A percentile compares a stretch with the other conserved stretches of the same genome.
Evolutionary conservation across 2,888 invertebrate species (phyloP).

Genomic region (Spodoptera littoralis): DNA sequence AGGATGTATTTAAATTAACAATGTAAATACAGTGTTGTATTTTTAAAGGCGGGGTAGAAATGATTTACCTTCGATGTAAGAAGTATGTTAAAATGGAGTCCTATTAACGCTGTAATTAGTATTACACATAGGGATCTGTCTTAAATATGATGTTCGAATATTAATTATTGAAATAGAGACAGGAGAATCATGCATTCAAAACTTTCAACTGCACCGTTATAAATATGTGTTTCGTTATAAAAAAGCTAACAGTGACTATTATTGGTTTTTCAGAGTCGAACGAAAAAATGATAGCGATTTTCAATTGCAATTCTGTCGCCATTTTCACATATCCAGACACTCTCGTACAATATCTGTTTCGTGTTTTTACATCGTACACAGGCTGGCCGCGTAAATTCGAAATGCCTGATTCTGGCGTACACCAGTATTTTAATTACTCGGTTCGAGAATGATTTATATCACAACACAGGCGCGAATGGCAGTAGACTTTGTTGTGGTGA

Average conservation of each 20-base stretch:
- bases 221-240: neutral
- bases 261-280: slow-evolving; percentile 34
- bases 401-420: slow-evolving; percentile 84
- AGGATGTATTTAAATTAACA: slow-evolving; percentile 28
- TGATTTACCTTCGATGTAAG: slow-evolving; percentile 2
- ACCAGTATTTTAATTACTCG: slow-evolving; percentile 88
- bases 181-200: no score
- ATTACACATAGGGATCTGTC: no score
- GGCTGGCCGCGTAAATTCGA: slow-evolving; percentile 74
- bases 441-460: slow-evolving; percentile 86
- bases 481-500: slow-evolving; percentile 54
- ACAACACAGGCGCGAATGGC: slow-evolving; percentile 63
- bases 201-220: slow-evolving; percentile 1
- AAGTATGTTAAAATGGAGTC: no score
- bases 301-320: slow-evolving; percentile 60
- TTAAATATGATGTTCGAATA: no score
- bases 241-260: slow-evolving; percentile 17
- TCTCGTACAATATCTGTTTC: slow-evolving; percentile 54
- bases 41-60: slow-evolving; percentile 18
- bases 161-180: no score
- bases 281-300: slow-evolving; percentile 49
- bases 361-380: slow-evolving; percentile 57
- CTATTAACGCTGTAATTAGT: no score
- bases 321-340: slow-evolving; percentile 52
- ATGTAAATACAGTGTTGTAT: neutral